Percentiles rank a stretch among this genome's conserved stretches.
Evolutionary conservation across 2,888 invertebrate species (phyloP).

Genomic region (Cephus pygmeus): DNA sequence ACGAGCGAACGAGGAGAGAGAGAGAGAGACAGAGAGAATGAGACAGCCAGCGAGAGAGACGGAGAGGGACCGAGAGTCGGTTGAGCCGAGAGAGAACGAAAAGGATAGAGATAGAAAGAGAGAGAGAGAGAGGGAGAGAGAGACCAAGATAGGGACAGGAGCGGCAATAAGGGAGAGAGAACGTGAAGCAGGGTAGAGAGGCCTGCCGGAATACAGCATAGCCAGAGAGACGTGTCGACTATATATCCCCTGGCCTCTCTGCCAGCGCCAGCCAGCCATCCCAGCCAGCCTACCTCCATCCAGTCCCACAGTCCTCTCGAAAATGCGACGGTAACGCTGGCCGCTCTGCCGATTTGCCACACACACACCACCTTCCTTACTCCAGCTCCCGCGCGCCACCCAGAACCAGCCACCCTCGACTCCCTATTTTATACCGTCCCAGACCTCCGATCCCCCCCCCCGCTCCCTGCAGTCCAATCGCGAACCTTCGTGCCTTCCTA

Average conservation of each 20-base stretch:
- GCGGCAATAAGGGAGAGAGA: slow-evolving; percentile 19
- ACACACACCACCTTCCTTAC: slow-evolving; percentile 23
- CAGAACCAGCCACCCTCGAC: slow-evolving; percentile 19
- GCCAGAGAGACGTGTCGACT: slow-evolving; percentile 59
- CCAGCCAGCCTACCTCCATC: slow-evolving; percentile 50
- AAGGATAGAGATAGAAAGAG: slow-evolving; percentile 34
- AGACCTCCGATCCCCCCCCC: slow-evolving; percentile 24
- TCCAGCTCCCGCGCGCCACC: slow-evolving; percentile 24
- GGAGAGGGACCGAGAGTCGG: slow-evolving; percentile 1
- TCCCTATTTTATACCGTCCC: slow-evolving; percentile 19
- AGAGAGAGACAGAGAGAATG: slow-evolving; percentile 19
- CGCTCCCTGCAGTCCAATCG: slow-evolving; percentile 55
- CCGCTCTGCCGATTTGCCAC: slow-evolving; percentile 27
- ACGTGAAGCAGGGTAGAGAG: slow-evolving; percentile 32
- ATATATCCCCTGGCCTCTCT: slow-evolving; percentile 35
- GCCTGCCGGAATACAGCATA: slow-evolving; percentile 47
- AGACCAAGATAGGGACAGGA: slow-evolving; percentile 27
- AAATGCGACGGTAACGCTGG: slow-evolving; percentile 58
- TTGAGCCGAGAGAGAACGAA: slow-evolving; percentile 17
- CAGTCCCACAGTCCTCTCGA: slow-evolving; percentile 58
- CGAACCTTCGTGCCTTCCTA: slow-evolving; percentile 42
- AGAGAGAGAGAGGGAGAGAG: slow-evolving; percentile 28
- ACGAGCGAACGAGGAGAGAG: slow-evolving; percentile 28
- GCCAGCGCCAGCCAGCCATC: slow-evolving; percentile 11
- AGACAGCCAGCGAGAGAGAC: slow-evolving; percentile 15